Conservation (phyloP, 2,113 vertebrate species). For the Daboia siamensis region DNA sequence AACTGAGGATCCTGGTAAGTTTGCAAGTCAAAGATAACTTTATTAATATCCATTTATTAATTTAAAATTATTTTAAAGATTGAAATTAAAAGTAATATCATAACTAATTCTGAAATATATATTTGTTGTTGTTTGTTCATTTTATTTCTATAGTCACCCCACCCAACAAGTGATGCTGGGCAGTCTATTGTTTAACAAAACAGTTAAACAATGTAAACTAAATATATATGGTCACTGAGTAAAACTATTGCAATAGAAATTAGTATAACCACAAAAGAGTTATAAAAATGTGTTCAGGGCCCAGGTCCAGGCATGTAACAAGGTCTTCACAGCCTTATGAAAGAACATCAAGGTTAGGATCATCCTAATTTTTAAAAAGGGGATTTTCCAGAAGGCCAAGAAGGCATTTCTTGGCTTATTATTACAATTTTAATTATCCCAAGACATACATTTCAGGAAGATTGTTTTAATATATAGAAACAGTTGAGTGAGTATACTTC, state of each 20-base stretch:
- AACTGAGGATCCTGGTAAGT: slow-evolving; percentile 23
- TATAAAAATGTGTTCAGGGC: not conserved
- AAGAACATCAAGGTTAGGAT: not conserved
- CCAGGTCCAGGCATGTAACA: not conserved
- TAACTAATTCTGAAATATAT: not conserved
- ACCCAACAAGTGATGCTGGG: not conserved
- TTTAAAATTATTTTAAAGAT: not conserved
- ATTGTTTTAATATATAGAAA: not conserved
- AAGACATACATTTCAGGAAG: not conserved
- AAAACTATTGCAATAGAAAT: not conserved
- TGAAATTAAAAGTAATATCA: not conserved
- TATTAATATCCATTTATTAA: slow-evolving; percentile 14
- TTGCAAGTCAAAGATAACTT: slow-evolving; percentile 41
- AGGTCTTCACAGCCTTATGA: not conserved
- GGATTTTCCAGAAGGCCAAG: not conserved
- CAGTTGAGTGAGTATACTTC: not conserved
- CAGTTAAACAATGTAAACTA: not conserved
- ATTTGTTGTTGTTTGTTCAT: not conserved
- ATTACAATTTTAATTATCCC: not conserved
- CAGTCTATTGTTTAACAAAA: not conserved
- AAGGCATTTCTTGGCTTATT: not conserved
- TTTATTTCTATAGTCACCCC: not conserved
- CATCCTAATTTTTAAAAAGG: not conserved
- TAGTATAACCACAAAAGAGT: not conserved
- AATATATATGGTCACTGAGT: not conserved